Conservation (phyloP, 2,113 vertebrate species). For the Alouatta palliata region DNA sequence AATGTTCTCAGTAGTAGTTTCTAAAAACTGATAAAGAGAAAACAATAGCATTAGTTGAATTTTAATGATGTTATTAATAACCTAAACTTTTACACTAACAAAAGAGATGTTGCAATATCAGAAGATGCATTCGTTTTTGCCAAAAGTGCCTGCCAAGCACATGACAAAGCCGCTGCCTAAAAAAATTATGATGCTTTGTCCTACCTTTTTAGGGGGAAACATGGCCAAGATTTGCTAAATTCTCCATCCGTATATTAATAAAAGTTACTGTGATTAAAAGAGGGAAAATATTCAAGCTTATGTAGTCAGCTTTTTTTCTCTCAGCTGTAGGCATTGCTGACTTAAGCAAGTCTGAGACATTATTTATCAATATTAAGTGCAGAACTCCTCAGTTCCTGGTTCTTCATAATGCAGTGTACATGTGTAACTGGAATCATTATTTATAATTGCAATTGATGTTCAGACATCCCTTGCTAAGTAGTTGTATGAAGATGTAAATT, state of each 20-base stretch:
- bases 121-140: neutral
- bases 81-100: neutral
- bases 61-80: neutral
- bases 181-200: neutral
- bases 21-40: neutral
- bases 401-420: slow-evolving; percentile 29
- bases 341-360: slow-evolving; percentile 54
- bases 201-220: neutral
- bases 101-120: neutral
- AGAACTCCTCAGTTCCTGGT: slow-evolving; percentile 2
- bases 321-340: slow-evolving; percentile 25
- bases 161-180: neutral
- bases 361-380: slow-evolving; percentile 68
- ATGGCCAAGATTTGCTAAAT: slow-evolving; percentile 6
- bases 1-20: neutral
- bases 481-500: slow-evolving; percentile 15
- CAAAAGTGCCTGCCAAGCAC: neutral
- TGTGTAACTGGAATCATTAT: slow-evolving; percentile 47
- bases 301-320: slow-evolving; percentile 56
- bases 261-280: slow-evolving; percentile 33
- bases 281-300: slow-evolving; percentile 40
- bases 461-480: slow-evolving; percentile 56
- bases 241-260: slow-evolving; percentile 45
- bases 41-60: neutral
- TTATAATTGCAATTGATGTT: slow-evolving; percentile 61